phyloP scores from a whole-genome alignment of 2,113 vertebrate genomes.

The Grammomys surdaster region DNA sequence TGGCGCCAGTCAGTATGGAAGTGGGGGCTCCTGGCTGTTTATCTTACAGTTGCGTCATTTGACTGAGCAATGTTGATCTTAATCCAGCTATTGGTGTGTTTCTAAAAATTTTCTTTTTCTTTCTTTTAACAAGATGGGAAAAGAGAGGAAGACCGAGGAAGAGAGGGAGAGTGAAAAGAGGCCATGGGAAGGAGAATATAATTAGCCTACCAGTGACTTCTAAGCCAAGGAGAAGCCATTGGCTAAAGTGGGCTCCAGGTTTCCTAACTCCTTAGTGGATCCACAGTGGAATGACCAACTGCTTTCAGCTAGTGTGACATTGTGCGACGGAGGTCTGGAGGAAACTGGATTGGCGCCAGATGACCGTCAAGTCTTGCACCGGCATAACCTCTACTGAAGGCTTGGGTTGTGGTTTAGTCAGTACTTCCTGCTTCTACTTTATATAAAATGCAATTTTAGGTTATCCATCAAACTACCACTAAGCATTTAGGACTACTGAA shows the following conservation, averaged over 20 bases:
- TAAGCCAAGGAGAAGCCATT: neutral
- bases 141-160: too few relatives aligned
- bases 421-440: constrained; percentile 68
- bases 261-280: neutral
- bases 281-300: neutral
- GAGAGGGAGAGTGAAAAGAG: too few relatives aligned
- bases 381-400: constrained; percentile 58
- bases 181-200: neutral
- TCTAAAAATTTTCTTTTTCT: neutral
- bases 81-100: neutral
- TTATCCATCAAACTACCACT: constrained; percentile 58
- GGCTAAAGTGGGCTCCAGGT: neutral
- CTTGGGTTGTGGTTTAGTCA: constrained; percentile 74
- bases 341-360: constrained; percentile 70
- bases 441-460: constrained; percentile 81
- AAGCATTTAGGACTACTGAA: constrained; percentile 43
- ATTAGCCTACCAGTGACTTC: neutral
- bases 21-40: too few relatives aligned
- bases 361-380: constrained; percentile 73
- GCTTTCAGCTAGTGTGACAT: constrained; percentile 61
- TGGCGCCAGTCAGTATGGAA: fast-evolving
- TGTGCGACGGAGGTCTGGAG: constrained; percentile 79
- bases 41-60: neutral
- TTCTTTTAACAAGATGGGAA: neutral
- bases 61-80: neutral